Conservation (phyloP, 1,140 invertebrate genomes). For the Formica selysi region DNA sequence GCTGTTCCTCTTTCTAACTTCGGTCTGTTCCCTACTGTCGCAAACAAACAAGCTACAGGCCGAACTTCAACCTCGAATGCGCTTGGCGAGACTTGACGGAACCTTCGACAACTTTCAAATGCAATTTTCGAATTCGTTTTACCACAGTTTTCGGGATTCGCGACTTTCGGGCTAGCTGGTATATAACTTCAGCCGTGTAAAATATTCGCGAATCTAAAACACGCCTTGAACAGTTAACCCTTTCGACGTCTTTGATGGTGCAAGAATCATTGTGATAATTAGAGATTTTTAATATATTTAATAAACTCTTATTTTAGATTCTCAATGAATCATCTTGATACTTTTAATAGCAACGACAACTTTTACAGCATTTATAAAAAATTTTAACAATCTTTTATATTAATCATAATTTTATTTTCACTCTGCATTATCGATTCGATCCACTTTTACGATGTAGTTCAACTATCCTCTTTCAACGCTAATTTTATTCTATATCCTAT, state of each 20-base stretch:
- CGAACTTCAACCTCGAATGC: slow-evolving; percentile 78
- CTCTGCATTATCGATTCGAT: neutral
- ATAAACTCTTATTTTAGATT: neutral
- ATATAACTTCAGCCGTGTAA: neutral
- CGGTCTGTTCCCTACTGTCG: slow-evolving; percentile 56
- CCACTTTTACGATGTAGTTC: neutral
- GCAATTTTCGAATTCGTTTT: slow-evolving; percentile 77
- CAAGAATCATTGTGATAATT: neutral
- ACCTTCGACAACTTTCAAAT: slow-evolving; percentile 80
- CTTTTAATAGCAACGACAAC: neutral
- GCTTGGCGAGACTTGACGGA: slow-evolving; percentile 76
- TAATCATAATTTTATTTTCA: neutral
- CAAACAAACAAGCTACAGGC: slow-evolving; percentile 79
- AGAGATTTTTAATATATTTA: slow-evolving; percentile 6
- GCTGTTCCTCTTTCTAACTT: slow-evolving; percentile 64
- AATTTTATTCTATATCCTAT: slow-evolving; percentile 18
- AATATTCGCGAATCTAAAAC: slow-evolving; percentile 18
- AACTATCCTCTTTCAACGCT: neutral
- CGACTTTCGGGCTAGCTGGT: slow-evolving; percentile 12
- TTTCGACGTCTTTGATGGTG: neutral
- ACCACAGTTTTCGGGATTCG: slow-evolving; percentile 37
- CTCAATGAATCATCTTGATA: neutral
- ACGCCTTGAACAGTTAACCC: neutral
- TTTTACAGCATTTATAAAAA: neutral
- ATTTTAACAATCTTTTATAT: neutral